phyloP scores from a whole-genome alignment of 37 sponge, comb jelly and placozoan genomes.

The Diacarnus erythraeanus region DNA sequence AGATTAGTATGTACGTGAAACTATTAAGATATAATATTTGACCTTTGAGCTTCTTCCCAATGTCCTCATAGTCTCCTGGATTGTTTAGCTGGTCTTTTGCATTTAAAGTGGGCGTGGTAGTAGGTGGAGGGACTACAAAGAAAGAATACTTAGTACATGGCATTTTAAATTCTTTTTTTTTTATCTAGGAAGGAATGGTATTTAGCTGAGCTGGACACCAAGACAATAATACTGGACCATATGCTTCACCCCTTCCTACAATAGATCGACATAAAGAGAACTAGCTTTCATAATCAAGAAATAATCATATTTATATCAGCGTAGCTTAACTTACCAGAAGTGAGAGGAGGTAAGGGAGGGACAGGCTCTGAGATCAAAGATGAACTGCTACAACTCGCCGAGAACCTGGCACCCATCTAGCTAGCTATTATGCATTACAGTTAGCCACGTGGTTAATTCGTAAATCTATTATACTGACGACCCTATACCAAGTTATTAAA shows the following conservation, averaged over 20 bases:
- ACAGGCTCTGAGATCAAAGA: neutral
- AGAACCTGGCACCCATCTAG: neutral
- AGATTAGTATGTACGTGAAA: too few species aligned
- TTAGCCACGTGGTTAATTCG: neutral
- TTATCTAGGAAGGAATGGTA: too few species aligned
- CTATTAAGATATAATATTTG: too few species aligned
- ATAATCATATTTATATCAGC: too few species aligned
- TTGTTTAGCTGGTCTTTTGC: slow-evolving; percentile 29
- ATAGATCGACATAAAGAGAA: too few species aligned
- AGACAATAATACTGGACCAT: too few species aligned
- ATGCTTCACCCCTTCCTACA: too few species aligned
- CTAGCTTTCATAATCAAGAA: too few species aligned
- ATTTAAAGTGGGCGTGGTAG: neutral
- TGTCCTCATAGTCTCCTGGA: slow-evolving; percentile 76
- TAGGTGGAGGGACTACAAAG: too few species aligned
- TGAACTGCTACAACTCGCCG: slow-evolving; percentile 7
- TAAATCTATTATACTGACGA: neutral
- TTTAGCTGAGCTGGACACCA: too few species aligned
- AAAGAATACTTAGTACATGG: too few species aligned
- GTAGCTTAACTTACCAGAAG: slow-evolving; percentile 40
- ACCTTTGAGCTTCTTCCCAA: slow-evolving; percentile 79
- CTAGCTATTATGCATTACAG: neutral
- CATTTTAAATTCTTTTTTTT: too few species aligned
- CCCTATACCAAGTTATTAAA: neutral
- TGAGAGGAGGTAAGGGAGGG: slow-evolving; percentile 33